Conservation (phyloP, 1,140 invertebrate genomes). For the Oryctes rhinoceros region DNA sequence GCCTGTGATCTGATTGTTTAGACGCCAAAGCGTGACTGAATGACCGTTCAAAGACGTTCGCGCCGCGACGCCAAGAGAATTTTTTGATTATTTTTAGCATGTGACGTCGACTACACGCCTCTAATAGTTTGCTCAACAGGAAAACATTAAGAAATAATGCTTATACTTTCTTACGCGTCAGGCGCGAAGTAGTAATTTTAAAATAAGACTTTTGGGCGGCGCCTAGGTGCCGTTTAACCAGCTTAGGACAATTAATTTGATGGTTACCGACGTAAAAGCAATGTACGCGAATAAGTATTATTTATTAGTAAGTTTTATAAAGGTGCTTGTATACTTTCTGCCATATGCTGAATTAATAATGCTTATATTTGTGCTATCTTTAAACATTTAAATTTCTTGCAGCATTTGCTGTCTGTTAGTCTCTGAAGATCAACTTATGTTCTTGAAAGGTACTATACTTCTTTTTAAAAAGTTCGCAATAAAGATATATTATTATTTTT, state of each 20-base stretch:
- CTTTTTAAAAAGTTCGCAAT: no score
- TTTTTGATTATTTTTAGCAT: conserved; percentile 30
- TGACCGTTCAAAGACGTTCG: conserved; percentile 39
- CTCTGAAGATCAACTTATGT: no score
- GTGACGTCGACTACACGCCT: conserved; percentile 39
- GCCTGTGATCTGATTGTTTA: conserved; percentile 18
- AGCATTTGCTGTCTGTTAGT: no score
- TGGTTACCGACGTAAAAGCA: background rate
- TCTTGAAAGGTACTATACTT: no score
- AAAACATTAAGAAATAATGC: conserved; percentile 29
- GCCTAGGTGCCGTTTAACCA: background rate
- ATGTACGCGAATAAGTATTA: no score
- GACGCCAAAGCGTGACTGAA: conserved; percentile 25
- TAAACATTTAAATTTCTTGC: no score
- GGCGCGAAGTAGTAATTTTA: background rate
- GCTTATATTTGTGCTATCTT: no score
- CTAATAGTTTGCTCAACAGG: background rate
- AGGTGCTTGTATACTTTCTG: no score
- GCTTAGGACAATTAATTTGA: background rate
- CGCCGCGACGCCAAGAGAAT: conserved; percentile 27
- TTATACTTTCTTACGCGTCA: conserved; percentile 33
- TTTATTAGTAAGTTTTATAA: no score
- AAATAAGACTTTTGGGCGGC: conserved; percentile 18
- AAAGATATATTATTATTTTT: no score
- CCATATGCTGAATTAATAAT: no score